phyloP scores from a whole-genome alignment of 1,140 invertebrate genomes.

The Euglossa dilemma region DNA sequence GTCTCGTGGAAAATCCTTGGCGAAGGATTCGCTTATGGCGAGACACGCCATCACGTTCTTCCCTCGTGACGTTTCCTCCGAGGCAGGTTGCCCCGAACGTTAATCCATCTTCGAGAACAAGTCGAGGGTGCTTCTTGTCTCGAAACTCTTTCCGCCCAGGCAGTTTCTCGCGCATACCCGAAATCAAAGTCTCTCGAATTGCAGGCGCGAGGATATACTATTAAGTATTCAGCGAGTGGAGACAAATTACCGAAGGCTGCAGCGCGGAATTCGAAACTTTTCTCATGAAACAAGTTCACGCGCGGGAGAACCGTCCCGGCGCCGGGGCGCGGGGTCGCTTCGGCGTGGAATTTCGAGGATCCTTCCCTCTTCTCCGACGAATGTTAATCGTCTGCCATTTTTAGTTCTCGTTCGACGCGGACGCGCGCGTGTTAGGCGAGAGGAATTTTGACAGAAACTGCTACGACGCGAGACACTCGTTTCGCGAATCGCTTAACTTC shows the following conservation, averaged over 20 bases:
- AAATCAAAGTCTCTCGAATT: conserved; percentile 47
- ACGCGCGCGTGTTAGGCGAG: too few relatives aligned
- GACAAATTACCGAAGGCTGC: conserved; percentile 47
- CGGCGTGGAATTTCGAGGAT: conserved; percentile 8
- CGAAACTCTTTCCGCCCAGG: conserved; percentile 2
- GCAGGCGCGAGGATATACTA: conserved; percentile 38
- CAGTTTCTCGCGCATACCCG: conserved; percentile 14
- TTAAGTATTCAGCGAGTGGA: conserved; percentile 49
- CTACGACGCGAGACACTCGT: too few relatives aligned
- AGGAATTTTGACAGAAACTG: too few relatives aligned
- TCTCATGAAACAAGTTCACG: conserved; percentile 48
- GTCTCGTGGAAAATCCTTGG: not conserved
- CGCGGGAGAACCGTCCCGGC: not conserved
- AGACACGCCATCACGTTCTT: not conserved
- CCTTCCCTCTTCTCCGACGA: not conserved
- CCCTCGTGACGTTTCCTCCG: not conserved
- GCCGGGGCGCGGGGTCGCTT: not conserved
- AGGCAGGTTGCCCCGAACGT: conserved; percentile 15
- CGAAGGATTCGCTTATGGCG: not conserved
- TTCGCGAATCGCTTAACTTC: too few relatives aligned
- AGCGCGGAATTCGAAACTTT: conserved; percentile 45
- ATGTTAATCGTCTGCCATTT: conserved; percentile 3
- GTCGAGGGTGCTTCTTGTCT: conserved; percentile 2
- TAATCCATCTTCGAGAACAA: conserved; percentile 8
- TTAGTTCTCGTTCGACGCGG: not conserved